These are phyloP conservation scores for Amphipyra berbera DNA, from an alignment of 2,888 invertebrate species.

Conservation along the genomic window DNA sequence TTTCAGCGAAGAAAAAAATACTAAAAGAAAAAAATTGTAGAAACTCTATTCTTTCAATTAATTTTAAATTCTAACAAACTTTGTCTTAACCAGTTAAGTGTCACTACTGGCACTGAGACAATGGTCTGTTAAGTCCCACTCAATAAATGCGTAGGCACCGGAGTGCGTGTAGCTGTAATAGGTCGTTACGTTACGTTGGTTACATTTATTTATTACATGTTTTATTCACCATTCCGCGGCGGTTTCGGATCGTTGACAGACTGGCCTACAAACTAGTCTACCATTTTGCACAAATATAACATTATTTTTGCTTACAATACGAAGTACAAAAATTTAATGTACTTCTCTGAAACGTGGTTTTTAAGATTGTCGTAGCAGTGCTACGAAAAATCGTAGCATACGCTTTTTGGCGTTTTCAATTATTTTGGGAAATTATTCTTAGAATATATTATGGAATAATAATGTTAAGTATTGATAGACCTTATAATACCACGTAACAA, in stretches of 20 bases:
- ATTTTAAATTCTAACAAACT: background rate
- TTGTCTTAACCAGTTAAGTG: background rate
- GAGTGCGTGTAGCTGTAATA: constrained; percentile 65
- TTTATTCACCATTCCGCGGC: constrained; percentile 79
- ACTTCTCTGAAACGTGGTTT: background rate
- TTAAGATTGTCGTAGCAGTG: constrained; percentile 35
- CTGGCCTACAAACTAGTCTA: constrained; percentile 40
- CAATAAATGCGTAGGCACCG: constrained; percentile 36
- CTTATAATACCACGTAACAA: too few relatives aligned
- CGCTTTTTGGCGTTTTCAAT: background rate
- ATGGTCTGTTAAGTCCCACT: constrained; percentile 18
- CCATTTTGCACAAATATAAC: constrained; percentile 37
- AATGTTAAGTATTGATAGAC: too few relatives aligned
- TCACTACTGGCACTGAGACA: background rate
- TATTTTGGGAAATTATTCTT: background rate
- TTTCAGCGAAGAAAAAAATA: too few relatives aligned
- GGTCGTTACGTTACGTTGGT: constrained; percentile 78
- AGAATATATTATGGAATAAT: too few relatives aligned
- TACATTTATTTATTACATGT: constrained; percentile 86
- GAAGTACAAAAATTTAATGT: background rate
- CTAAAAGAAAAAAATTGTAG: background rate
- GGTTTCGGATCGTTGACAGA: constrained; percentile 66
- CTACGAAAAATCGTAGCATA: constrained; percentile 50
- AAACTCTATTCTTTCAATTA: background rate
- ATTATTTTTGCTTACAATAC: constrained; percentile 4